Evolutionary conservation across 2,888 invertebrate genomes (phyloP).

Genomic region (Eudemis profundana): DNA sequence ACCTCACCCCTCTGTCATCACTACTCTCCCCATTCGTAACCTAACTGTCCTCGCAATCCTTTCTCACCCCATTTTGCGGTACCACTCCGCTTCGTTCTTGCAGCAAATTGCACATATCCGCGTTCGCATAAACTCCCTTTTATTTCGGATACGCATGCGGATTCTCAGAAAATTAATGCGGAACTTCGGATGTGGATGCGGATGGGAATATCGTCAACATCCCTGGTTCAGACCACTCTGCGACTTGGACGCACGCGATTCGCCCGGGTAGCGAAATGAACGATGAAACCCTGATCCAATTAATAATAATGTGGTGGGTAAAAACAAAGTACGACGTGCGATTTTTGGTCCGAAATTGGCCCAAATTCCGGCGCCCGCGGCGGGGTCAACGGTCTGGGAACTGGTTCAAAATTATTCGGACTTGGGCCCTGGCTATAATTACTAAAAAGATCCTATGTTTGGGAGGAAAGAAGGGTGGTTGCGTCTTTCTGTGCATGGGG

Average conservation of each 20-base stretch:
- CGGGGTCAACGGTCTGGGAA: conserved; percentile 66
- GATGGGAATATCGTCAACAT: no score
- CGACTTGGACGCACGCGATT: conserved; percentile 57
- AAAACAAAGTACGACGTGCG: conserved; percentile 79
- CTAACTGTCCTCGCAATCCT: no score
- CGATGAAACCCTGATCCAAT: conserved; percentile 75
- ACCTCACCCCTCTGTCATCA: no score
- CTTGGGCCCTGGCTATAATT: background rate
- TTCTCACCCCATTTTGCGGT: no score
- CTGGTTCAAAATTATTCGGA: conserved; percentile 75
- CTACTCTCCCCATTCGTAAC: no score
- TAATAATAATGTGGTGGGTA: conserved; percentile 77
- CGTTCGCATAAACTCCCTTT: no score
- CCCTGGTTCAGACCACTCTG: conserved; percentile 59
- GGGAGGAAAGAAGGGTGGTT: background rate
- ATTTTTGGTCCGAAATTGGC: conserved; percentile 78
- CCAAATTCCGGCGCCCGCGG: conserved; percentile 71
- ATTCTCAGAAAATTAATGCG: no score
- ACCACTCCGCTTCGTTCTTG: no score
- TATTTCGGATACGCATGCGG: no score
- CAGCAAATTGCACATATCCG: no score
- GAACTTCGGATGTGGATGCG: no score
- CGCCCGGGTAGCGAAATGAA: conserved; percentile 51
- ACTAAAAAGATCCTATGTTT: background rate
- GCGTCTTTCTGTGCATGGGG: conserved; percentile 49